Evolutionary conservation across 2,888 invertebrate genomes (phyloP).

Genomic region (Aradus depressus): DNA sequence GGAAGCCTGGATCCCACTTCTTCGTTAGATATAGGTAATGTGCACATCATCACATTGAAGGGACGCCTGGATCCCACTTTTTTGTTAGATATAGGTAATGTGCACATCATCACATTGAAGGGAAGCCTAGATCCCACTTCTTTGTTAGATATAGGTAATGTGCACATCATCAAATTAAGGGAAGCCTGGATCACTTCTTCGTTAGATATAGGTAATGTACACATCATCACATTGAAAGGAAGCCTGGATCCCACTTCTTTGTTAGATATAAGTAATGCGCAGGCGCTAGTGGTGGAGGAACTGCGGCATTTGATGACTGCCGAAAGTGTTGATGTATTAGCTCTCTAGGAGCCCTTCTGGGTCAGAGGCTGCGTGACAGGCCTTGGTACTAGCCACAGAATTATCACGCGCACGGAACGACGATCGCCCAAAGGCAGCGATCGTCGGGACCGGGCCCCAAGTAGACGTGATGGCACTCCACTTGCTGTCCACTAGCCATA

Average conservation of each 20-base stretch:
- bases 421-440: too few species aligned
- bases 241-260: slow-evolving; percentile 85
- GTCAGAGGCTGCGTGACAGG: too few species aligned
- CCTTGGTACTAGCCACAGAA: too few species aligned
- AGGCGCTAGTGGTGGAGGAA: too few species aligned
- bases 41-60: slow-evolving; percentile 63
- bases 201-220: slow-evolving; percentile 64
- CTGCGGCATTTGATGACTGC: too few species aligned
- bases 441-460: too few species aligned
- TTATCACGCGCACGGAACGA: too few species aligned
- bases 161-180: slow-evolving; percentile 64
- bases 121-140: slow-evolving; percentile 84
- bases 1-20: slow-evolving; percentile 85
- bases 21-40: slow-evolving; percentile 66
- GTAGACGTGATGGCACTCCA: too few species aligned
- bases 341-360: too few species aligned
- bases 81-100: slow-evolving; percentile 66
- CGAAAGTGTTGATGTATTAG: too few species aligned
- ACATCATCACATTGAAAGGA: slow-evolving; percentile 63
- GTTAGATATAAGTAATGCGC: slow-evolving; percentile 64
- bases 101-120: slow-evolving; percentile 63
- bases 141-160: slow-evolving; percentile 66
- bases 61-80: slow-evolving; percentile 84
- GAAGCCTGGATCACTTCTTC: slow-evolving; percentile 84
- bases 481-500: too few species aligned